A percentile compares a stretch with the other conserved stretches of the same genome.
Evolutionary conservation across 2,113 vertebrate species (phyloP).

Genomic region (Hemicordylus capensis): DNA sequence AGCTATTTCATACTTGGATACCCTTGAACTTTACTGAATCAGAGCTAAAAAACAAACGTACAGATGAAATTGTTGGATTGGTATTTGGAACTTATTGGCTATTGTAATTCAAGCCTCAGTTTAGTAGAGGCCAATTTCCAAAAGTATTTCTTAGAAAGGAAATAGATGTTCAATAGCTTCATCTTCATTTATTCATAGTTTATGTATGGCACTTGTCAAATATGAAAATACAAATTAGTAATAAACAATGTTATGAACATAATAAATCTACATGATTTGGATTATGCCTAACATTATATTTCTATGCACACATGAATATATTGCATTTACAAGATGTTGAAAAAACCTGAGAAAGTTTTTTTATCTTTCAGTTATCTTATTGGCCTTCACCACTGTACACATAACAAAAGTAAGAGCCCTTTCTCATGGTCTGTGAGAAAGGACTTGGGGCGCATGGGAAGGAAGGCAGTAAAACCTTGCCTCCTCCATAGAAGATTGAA

Average conservation of each 20-base stretch:
- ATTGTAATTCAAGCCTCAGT: conserved; percentile 42
- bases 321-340: conserved; percentile 7
- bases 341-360: neutral
- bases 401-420: too few species aligned
- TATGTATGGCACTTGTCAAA: conserved; percentile 44
- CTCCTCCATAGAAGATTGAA: too few species aligned
- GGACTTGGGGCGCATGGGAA: too few species aligned
- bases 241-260: conserved; percentile 27
- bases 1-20: conserved; percentile 75
- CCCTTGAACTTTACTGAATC: conserved; percentile 75
- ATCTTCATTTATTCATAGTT: conserved; percentile 41
- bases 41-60: conserved; percentile 67
- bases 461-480: too few species aligned
- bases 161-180: conserved; percentile 20
- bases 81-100: conserved; percentile 68
- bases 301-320: neutral
- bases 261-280: conserved; percentile 20
- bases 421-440: too few species aligned
- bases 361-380: conserved; percentile 8
- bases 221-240: conserved; percentile 32
- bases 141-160: conserved; percentile 29
- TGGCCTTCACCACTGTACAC: neutral
- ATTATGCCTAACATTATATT: conserved; percentile 11
- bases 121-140: conserved; percentile 39
- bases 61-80: conserved; percentile 58